phyloP scores from a whole-genome alignment of 1,140 invertebrate species.

The Drosophila novamexicana region DNA sequence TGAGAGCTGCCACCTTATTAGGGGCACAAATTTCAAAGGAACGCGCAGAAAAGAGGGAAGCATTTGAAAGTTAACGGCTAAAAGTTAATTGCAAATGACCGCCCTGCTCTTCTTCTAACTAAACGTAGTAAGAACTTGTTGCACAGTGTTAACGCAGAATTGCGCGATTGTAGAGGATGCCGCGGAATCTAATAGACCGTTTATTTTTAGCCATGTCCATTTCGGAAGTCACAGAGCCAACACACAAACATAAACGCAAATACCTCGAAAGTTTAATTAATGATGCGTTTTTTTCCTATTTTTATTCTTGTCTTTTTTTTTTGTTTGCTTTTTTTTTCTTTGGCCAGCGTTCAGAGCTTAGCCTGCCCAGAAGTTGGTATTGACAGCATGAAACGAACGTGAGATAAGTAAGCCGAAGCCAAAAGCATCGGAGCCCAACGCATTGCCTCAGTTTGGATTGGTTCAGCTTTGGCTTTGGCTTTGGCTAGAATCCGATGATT shows the following conservation, averaged over 20 bases:
- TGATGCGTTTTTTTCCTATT: conserved; percentile 52
- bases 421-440: not conserved
- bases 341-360: conserved; percentile 4
- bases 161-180: conserved; percentile 48
- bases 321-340: conserved; percentile 12
- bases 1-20: no score
- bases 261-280: conserved; percentile 65
- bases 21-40: no score
- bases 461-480: not conserved
- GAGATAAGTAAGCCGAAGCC: conserved; percentile 30
- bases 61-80: no score
- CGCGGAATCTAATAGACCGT: conserved; percentile 56
- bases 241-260: conserved; percentile 27
- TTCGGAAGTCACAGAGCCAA: conserved; percentile 63
- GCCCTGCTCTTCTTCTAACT: no score
- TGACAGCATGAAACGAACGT: conserved; percentile 20
- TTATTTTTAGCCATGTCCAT: conserved; percentile 73
- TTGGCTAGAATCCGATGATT: conserved; percentile 5
- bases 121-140: not conserved
- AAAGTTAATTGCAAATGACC: no score
- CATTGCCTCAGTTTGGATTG: conserved; percentile 12
- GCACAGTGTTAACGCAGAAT: conserved; percentile 46
- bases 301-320: conserved; percentile 10
- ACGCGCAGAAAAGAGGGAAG: no score
- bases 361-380: conserved; percentile 19